Evolutionary conservation across 2,797 vertebrate genomes (phyloP), one percentile per base, ranked within the genome.

Genomic region (Tapera naevia): DNA sequence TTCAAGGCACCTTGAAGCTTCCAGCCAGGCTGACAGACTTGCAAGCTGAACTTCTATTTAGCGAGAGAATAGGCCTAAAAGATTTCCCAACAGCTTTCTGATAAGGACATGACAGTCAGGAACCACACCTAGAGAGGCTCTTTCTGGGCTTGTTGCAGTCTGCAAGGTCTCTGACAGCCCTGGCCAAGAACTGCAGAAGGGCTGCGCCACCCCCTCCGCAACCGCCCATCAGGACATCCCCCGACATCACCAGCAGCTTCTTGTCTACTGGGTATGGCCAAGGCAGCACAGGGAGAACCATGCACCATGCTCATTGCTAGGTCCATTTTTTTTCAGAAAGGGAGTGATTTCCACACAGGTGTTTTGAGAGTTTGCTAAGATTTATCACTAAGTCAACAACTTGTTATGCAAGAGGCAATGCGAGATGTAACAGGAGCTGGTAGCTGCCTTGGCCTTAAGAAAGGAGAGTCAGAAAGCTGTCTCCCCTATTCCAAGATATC

Each of bases 231-330:
- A 0, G 51, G 54, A 61, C 4, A 0, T 0, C 46, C 13, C 10
- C 4, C 41, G 60, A 21, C 32, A 67, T 65, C 67, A 60, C 24
- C 25, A 27, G 12, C 43, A 53, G 18, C 18, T 13, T 74, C 66
- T 23, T 1, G 0, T 27, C 56, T 67, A 35, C 69, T 64, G 43
- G 14, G 9, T 6, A 19, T 2, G 1, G 45, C 37, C 10, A 3
- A 28, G 17, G 9, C 27, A 27, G 18, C 39, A 33, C 5, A 4
- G 9, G 30, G 11, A 86, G 35, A 76, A 57, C 22, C 2, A 1
- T 35, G 9, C 72, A 56, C 30, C 18, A 1, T 1, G 0, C 35
- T 88, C 0, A 0, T 32, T 50, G 37, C 88, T 0, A 0, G 27
- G 30, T 2, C 3, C 0, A 0, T 33, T 84, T 75, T 46, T 46